Evolutionary conservation across 2,888 invertebrate species (phyloP), one percentile per base, ranked within the genome.

Genomic region (Auanema sp.): DNA sequence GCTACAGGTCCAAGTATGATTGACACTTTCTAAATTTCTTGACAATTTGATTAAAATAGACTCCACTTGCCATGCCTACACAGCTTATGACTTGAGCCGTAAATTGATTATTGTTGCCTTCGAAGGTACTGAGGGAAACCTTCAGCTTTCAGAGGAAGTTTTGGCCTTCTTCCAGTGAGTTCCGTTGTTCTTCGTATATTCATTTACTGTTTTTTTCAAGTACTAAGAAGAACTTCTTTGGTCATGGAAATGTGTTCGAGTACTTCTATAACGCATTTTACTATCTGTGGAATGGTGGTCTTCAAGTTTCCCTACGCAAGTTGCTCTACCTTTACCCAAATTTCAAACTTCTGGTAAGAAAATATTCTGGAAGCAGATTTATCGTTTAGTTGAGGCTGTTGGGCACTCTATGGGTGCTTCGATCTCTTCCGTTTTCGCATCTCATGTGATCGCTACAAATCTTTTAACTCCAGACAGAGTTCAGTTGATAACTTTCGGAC

Each of bases 341-440:
- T 60, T 75, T 69, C 57, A 60, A 66, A 18, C 33, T 75, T 21
- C 66, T 65, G 65, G 72, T 72, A 4, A 66, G 63, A 1, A 12
- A 52, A 25, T 6, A 43, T 43, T 14, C 43, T 43, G 43, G 43
- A 14, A 43, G 8, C 18, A 21, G 47, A 5, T 47, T 47, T 10
- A 18, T 21, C 10, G 10, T 47, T 43, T 43, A 43, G 1, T 51
- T 33, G 21, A 60, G 60, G 60, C 52, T 5, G 23, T 55, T 11
- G 71, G 71, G 3, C 74, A 72, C 60, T 71, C 69, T 2, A 58
- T 76, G 58, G 76, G 76, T 14, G 76, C 68, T 16, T 69, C 76
- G 23, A 64, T 76, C 47, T 71, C 75, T 14, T 75, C 73, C 0
- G 65, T 76, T 23, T 69, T 68, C 11, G 69, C 72, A 14, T 64